Percentiles rank a stretch among this genome's conserved stretches.
These are phyloP conservation scores for Ophiothrix spiculata DNA, from an alignment of 35 echinoderm and acorn worm species.

Conservation along the genomic window DNA sequence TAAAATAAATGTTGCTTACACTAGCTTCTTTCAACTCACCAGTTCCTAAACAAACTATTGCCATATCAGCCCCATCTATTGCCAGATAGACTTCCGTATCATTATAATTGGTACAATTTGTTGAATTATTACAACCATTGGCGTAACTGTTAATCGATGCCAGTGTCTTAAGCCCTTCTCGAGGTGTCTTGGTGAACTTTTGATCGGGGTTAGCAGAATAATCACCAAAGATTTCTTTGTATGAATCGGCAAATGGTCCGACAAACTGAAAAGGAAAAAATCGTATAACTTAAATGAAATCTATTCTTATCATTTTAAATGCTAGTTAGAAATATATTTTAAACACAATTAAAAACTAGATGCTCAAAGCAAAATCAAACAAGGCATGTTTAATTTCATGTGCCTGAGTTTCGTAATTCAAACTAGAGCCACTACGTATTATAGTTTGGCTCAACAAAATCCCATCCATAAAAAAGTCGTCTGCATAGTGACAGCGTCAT, in stretches of 20 bases:
- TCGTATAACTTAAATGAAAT: neutral
- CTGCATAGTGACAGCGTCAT: too few species aligned
- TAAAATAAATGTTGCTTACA: neutral
- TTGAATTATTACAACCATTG: conserved; percentile 50
- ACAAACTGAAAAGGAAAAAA: conserved; percentile 59
- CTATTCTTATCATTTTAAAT: neutral
- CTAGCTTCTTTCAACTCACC: too few species aligned
- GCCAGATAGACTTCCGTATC: conserved; percentile 32
- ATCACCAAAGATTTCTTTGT: conserved; percentile 44
- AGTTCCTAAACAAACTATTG: conserved; percentile 79
- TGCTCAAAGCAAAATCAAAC: neutral
- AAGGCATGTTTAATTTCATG: neutral
- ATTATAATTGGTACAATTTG: conserved; percentile 49
- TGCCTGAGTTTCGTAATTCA: neutral
- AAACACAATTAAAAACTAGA: neutral
- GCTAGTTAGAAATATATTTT: neutral
- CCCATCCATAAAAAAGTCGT: too few species aligned
- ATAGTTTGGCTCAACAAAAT: neutral
- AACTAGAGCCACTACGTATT: neutral
- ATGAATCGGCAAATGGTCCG: conserved; percentile 81
- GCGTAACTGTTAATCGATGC: conserved; percentile 39
- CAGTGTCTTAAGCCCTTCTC: conserved; percentile 39
- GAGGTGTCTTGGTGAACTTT: conserved; percentile 43
- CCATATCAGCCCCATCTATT: conserved; percentile 59
- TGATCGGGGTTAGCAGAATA: conserved; percentile 61